Conservation (phyloP, 2,888 invertebrate genomes). For the Nomada ferruginata region DNA sequence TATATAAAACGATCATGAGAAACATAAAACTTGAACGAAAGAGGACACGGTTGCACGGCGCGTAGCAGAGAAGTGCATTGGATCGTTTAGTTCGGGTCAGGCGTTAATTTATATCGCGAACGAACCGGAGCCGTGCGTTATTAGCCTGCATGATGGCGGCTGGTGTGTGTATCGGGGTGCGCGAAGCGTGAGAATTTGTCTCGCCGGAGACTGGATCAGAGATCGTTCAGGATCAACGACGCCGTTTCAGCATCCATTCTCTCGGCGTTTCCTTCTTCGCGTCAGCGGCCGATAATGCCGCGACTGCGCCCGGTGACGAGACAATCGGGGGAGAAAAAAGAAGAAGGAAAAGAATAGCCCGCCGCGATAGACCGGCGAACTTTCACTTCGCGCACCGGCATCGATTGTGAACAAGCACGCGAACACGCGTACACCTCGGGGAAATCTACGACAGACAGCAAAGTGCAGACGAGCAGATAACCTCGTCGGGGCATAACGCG, state of each 20-base stretch:
- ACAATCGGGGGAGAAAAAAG: conserved; percentile 52
- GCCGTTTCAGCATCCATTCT: conserved; percentile 63
- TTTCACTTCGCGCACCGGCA: conserved; percentile 69
- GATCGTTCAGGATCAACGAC: conserved; percentile 66
- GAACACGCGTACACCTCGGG: conserved; percentile 43
- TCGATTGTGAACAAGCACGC: conserved; percentile 68
- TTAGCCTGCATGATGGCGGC: conserved; percentile 54
- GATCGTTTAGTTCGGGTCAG: conserved; percentile 56
- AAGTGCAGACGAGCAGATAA: conserved; percentile 68
- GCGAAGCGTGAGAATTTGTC: conserved; percentile 75
- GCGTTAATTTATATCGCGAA: conserved; percentile 65
- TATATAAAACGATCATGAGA: conserved; percentile 57
- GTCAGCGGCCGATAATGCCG: conserved; percentile 53
- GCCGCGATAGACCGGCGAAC: conserved; percentile 57
- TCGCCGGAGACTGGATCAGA: conserved; percentile 61
- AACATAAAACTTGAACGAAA: conserved; percentile 19
- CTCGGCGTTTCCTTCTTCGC: conserved; percentile 47
- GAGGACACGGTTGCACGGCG: conserved; percentile 33
- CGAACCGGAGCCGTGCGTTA: conserved; percentile 53
- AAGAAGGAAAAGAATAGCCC: conserved; percentile 59
- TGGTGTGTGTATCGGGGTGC: conserved; percentile 26
- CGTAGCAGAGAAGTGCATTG: conserved; percentile 27
- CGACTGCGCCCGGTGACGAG: conserved; percentile 64
- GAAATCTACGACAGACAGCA: conserved; percentile 58
- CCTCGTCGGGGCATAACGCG: conserved; percentile 65